phyloP scores from a whole-genome alignment of 2,113 vertebrate genomes.

The Upupa epops region DNA sequence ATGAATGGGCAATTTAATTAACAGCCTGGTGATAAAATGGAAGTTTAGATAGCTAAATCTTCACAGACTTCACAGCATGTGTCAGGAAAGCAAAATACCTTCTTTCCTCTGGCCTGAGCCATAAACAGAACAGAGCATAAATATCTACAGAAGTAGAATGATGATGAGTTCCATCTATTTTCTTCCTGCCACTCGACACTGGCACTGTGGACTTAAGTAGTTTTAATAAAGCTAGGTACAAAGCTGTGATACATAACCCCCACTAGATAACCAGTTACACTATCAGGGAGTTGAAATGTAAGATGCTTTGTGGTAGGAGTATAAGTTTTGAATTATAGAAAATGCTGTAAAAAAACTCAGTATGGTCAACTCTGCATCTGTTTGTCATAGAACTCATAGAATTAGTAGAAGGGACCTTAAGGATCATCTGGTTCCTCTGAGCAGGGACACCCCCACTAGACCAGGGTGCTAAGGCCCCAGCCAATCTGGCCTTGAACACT shows the following conservation, averaged over 20 bases:
- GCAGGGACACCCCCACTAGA: too few species aligned
- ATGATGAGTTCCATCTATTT: neutral
- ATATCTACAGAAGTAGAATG: neutral
- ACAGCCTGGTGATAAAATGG: neutral
- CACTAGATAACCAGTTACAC: too few species aligned
- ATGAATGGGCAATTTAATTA: neutral
- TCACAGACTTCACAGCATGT: neutral
- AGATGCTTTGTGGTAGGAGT: neutral
- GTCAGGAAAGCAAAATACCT: neutral
- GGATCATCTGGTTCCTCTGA: too few species aligned
- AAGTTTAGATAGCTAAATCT: neutral
- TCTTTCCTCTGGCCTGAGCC: neutral
- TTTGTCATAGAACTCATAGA: too few species aligned
- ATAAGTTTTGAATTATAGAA: neutral
- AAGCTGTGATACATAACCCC: neutral
- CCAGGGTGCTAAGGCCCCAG: too few species aligned
- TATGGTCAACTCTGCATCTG: accelerated
- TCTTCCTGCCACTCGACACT: neutral
- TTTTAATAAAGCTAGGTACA: neutral
- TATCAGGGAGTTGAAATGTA: neutral
- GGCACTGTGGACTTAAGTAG: too few species aligned
- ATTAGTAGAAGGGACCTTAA: too few species aligned
- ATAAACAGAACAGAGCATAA: neutral
- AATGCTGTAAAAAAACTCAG: neutral
- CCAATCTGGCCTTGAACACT: too few species aligned